phyloP scores from a whole-genome alignment of 2,888 invertebrate species.

The Meliscaeva auricollis region DNA sequence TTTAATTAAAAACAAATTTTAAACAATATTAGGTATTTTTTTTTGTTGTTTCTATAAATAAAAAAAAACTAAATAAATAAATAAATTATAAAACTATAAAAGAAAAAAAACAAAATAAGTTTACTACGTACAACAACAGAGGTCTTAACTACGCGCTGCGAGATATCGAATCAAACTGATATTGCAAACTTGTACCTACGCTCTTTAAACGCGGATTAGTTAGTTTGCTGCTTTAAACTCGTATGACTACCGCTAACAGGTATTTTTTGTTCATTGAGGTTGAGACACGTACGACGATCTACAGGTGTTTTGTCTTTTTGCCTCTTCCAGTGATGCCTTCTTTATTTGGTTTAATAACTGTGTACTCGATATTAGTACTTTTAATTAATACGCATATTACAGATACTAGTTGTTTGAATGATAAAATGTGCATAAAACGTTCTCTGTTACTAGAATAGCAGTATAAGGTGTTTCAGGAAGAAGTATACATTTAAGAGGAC shows the following conservation, averaged over 20 bases:
- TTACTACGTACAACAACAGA: conserved; percentile 47
- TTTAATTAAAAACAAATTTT: too few species aligned
- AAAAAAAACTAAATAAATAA: conserved; percentile 31
- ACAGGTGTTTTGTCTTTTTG: conserved; percentile 60
- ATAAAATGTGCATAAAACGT: neutral
- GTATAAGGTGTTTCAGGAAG: neutral
- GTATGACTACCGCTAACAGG: conserved; percentile 59
- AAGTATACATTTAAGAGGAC: neutral
- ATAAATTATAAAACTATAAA: conserved; percentile 4
- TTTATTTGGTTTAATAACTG: neutral
- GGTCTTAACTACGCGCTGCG: conserved; percentile 65
- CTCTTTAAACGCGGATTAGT: conserved; percentile 70
- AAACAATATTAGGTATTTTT: too few species aligned
- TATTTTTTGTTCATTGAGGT: conserved; percentile 57
- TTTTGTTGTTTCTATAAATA: conserved; percentile 25
- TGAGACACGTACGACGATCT: conserved; percentile 44
- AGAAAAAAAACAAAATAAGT: neutral
- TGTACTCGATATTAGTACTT: conserved; percentile 29
- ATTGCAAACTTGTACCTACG: conserved; percentile 67
- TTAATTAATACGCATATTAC: neutral
- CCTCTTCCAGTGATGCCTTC: conserved; percentile 58
- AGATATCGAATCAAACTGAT: conserved; percentile 69
- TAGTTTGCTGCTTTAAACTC: conserved; percentile 48
- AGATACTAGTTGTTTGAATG: neutral
- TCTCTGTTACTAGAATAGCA: too few species aligned